Conservation (phyloP, 2,797 vertebrate species). For the Gouania willdenowi region DNA sequence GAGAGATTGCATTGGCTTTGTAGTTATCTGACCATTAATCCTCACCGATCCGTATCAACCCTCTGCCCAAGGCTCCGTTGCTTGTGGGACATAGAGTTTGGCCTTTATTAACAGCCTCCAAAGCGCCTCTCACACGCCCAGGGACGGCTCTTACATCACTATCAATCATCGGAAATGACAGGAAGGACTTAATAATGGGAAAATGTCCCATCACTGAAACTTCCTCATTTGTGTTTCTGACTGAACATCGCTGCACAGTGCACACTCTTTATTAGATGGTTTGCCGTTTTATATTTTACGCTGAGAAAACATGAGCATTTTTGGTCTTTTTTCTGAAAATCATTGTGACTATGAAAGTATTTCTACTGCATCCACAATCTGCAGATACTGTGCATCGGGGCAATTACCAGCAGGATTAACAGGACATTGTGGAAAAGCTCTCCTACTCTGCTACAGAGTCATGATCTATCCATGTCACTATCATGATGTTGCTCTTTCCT, state of each 20-base stretch:
- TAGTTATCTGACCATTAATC: conserved; percentile 68
- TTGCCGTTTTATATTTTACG: conserved; percentile 2
- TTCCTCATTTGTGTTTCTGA: conserved; percentile 2
- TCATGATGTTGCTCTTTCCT: conserved; percentile 5
- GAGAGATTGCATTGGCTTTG: conserved; percentile 53
- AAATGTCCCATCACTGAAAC: conserved; percentile 8
- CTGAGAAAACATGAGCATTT: conserved; percentile 1
- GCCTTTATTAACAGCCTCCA: conserved; percentile 51
- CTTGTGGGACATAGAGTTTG: conserved; percentile 47
- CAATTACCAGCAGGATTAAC: neutral
- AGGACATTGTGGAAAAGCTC: neutral
- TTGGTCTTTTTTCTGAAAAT: conserved; percentile 6
- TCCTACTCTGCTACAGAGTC: conserved; percentile 4
- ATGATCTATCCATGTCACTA: neutral
- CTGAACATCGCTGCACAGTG: neutral
- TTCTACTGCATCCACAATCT: neutral
- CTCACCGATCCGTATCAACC: conserved; percentile 62
- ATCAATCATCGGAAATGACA: conserved; percentile 26
- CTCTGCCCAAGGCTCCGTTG: conserved; percentile 38
- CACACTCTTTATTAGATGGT: neutral
- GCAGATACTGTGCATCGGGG: neutral
- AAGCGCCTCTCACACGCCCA: conserved; percentile 11
- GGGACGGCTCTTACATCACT: conserved; percentile 40
- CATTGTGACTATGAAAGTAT: neutral
- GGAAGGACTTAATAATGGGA: conserved; percentile 23